phyloP scores from a whole-genome alignment of 2,888 invertebrate species.

The Rhaphigaster nebulosa region DNA sequence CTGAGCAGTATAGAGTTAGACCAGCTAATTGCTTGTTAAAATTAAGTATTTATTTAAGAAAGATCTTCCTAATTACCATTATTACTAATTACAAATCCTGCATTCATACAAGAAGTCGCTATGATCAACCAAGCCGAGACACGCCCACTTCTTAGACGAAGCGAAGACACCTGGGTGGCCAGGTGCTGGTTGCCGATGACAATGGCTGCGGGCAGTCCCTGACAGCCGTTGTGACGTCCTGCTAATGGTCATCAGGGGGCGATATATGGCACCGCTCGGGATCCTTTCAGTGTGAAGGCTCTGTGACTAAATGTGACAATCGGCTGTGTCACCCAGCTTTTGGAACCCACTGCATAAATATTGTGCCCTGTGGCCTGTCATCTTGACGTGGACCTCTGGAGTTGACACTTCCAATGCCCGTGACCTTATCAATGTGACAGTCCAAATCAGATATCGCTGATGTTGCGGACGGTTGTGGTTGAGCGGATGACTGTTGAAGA shows the following conservation, averaged over 20 bases:
- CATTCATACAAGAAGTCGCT: too few relatives aligned
- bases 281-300: background rate
- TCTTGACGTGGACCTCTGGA: background rate
- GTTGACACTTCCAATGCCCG: background rate
- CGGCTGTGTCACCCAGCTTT: background rate
- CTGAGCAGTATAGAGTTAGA: too few relatives aligned
- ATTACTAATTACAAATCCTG: too few relatives aligned
- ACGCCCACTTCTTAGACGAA: background rate
- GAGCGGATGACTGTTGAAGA: background rate
- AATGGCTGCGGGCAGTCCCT: background rate
- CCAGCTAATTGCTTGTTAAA: too few relatives aligned
- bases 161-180: background rate
- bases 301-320: constrained; percentile 18
- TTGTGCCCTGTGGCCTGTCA: constrained; percentile 36
- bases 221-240: constrained; percentile 44
- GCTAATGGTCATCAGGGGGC: constrained; percentile 30
- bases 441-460: background rate
- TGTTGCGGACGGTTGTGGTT: background rate
- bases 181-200: background rate
- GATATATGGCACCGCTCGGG: constrained; percentile 22
- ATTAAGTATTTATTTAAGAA: too few relatives aligned
- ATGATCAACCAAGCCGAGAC: too few relatives aligned
- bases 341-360: background rate
- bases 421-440: background rate
- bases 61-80: too few relatives aligned